These are phyloP conservation scores for Caenorhabditis panamensis DNA, from an alignment of 2,888 invertebrate species.

Conservation along the genomic window DNA sequence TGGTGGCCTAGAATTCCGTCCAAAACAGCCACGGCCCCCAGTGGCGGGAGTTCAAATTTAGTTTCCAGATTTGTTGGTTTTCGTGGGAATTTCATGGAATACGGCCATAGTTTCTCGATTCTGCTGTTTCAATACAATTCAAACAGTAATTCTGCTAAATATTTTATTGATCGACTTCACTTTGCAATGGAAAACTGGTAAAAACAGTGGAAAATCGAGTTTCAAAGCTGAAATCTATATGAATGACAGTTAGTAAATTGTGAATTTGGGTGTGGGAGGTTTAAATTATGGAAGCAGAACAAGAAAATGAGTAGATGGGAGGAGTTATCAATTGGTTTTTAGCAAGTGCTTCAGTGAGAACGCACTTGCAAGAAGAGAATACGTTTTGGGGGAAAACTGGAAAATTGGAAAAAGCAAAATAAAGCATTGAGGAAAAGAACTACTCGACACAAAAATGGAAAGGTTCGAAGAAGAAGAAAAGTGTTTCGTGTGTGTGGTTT, in stretches of 20 bases:
- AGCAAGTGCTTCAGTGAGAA: no score
- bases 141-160: no score
- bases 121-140: no score
- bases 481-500: slow-evolving; percentile 21
- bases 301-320: slow-evolving; percentile 1
- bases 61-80: neutral
- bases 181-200: no score
- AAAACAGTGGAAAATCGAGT: neutral
- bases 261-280: neutral
- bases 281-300: neutral
- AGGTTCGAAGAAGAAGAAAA: slow-evolving; percentile 5
- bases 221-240: slow-evolving; percentile 4
- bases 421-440: neutral
- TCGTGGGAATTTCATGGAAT: no score
- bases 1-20: slow-evolving; percentile 15
- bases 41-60: slow-evolving; percentile 20
- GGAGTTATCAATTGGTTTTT: neutral
- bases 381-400: neutral
- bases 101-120: neutral
- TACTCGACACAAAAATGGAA: slow-evolving; percentile 22
- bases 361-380: slow-evolving; percentile 7
- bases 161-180: no score
- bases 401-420: neutral
- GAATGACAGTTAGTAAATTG: neutral
- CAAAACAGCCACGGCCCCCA: slow-evolving; percentile 14